Evolutionary conservation across 1,140 invertebrate genomes (phyloP).

Genomic region (Piezodorus guildinii): DNA sequence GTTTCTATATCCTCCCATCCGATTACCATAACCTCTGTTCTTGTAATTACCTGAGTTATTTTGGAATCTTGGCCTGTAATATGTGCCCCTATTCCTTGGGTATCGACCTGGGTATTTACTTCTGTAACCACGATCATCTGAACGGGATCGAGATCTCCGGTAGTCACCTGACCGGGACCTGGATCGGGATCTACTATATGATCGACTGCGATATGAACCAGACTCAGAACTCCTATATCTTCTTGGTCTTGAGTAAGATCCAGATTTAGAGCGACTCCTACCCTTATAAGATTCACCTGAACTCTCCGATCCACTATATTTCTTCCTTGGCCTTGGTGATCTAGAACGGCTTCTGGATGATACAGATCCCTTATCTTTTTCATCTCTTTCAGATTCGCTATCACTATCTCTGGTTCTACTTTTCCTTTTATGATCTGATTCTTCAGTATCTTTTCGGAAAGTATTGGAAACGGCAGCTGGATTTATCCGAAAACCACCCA

Average conservation of each 20-base stretch:
- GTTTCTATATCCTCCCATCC: slow-evolving; percentile 32
- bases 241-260: slow-evolving; percentile 29
- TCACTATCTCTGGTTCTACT: slow-evolving; percentile 28
- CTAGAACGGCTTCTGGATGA: slow-evolving; percentile 41
- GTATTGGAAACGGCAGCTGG: slow-evolving; percentile 36
- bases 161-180: slow-evolving; percentile 36
- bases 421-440: slow-evolving; percentile 26
- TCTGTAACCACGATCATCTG: slow-evolving; percentile 43
- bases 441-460: slow-evolving; percentile 36
- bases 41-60: slow-evolving; percentile 38
- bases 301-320: slow-evolving; percentile 20
- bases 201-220: slow-evolving; percentile 33
- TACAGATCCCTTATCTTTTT: slow-evolving; percentile 31
- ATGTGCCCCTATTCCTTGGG: slow-evolving; percentile 54
- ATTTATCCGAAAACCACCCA: slow-evolving; percentile 37
- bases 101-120: slow-evolving; percentile 40
- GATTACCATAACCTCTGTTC: slow-evolving; percentile 35
- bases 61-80: slow-evolving; percentile 62
- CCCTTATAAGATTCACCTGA: slow-evolving; percentile 18
- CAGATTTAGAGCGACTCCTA: slow-evolving; percentile 24
- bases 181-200: slow-evolving; percentile 47
- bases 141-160: slow-evolving; percentile 43
- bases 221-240: slow-evolving; percentile 39
- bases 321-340: slow-evolving; percentile 32
- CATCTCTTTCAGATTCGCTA: slow-evolving; percentile 27